Conservation (phyloP, 2,888 invertebrate genomes). For the Ophraella communa region DNA sequence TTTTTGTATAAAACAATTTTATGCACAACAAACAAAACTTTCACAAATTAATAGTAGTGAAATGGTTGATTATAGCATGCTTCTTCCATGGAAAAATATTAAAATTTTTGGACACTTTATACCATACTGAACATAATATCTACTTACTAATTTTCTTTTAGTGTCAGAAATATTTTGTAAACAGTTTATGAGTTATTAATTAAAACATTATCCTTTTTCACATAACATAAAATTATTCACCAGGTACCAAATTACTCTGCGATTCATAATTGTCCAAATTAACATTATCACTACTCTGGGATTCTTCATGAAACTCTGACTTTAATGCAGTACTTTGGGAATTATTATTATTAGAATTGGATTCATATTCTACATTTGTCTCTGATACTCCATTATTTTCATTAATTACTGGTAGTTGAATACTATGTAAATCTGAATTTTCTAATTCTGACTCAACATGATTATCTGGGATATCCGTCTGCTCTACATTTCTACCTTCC, state of each 20-base stretch:
- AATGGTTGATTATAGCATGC: background rate
- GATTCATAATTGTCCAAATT: conserved; percentile 12
- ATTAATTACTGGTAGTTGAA: background rate
- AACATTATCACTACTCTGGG: background rate
- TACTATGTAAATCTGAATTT: background rate
- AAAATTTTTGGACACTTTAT: background rate
- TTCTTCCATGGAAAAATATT: background rate
- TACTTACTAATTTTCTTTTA: background rate
- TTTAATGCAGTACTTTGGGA: background rate
- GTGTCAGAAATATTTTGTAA: background rate
- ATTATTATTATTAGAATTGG: background rate
- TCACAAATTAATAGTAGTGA: background rate
- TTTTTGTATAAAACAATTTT: background rate
- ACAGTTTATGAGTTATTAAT: no score
- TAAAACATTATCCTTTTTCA: background rate
- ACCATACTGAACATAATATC: background rate
- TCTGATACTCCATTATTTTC: background rate
- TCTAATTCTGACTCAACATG: background rate
- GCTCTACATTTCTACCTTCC: background rate
- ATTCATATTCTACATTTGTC: background rate
- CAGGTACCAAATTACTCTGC: conserved; percentile 7
- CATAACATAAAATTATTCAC: no score
- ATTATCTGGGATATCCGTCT: background rate
- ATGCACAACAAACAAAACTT: background rate
- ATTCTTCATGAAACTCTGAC: background rate